Base-by-base conservation (phyloP, 2,888 invertebrate genomes). In the Amorpha juglandis region DNA sequence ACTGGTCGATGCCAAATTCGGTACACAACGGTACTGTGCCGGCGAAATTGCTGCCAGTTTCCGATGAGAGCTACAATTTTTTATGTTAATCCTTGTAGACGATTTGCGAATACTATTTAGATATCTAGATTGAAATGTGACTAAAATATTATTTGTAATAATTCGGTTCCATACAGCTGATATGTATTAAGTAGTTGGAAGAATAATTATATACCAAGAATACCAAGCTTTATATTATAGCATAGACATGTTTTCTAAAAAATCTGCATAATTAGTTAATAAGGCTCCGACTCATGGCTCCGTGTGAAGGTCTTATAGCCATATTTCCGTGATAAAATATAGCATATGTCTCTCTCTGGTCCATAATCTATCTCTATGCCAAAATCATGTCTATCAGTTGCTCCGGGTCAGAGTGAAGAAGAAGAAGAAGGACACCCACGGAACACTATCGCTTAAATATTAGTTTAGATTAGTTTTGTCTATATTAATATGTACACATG, bases 11-110 rank as follows among this genome's bases (percentile, higher is more conserved):
- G 74, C 87, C 87, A 81, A 91, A 90, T 90, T 92, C 82, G 87
- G 86, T 78, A 71, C 78, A 74, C 89, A 93, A 93, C 92, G 92
- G 92, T 87, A 92, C 89, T 78, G 78, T 66, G 72, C 74, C 78
- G 80, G 80, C 80, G 77, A 85, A 80, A 88, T 85, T 87, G 85
- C 84, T 82, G 82, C 77, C 78, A 74, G 78, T 77, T 79, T 80
- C 78, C 77, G 75, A 78, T 71, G 64, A 66, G 42, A 42, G 19
- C 19, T 21, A 48, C 64, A 47, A 38, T 21, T 58, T 45, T 47
- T 27, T 16, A 48, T 48, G 33, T 45, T 58, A 63, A 50, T 67
- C 68, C 69, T 71, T 69, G 63, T 58, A 19, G 19, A 50, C 19
- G 16, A 42, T 58, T 58, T 6, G 58, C 58, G 19, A 58, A 58